phyloP scores from a whole-genome alignment of 2,888 invertebrate genomes.

The Caenorhabditis sp. region DNA sequence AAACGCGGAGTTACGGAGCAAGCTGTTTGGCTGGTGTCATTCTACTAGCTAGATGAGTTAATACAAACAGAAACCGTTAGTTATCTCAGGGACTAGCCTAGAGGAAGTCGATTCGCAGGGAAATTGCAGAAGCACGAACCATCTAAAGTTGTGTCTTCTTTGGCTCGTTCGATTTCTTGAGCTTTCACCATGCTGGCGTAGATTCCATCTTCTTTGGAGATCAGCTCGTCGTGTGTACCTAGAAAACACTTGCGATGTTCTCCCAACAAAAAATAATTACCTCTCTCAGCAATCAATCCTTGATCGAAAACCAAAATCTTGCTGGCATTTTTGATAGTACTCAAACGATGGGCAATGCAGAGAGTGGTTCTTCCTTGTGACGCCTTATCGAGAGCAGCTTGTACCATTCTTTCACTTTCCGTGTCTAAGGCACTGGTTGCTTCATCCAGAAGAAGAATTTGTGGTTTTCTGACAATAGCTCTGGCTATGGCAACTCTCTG shows the following conservation, averaged over 20 bases:
- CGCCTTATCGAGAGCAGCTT: conserved; percentile 87
- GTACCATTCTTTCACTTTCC: conserved; percentile 90
- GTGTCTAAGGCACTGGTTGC: conserved; percentile 84
- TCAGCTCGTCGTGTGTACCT: conserved; percentile 88
- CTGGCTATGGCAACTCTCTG: conserved; percentile 75
- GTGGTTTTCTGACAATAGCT: conserved; percentile 76
- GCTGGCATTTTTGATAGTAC: conserved; percentile 85
- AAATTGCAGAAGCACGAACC: conserved; percentile 71
- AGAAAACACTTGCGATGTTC: conserved; percentile 83
- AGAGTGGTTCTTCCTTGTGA: conserved; percentile 84
- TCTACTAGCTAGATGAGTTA: neutral
- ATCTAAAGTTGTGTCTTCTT: conserved; percentile 72
- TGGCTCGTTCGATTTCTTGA: conserved; percentile 78
- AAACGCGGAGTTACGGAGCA: no score
- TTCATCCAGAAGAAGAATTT: conserved; percentile 83
- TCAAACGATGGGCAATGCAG: conserved; percentile 84
- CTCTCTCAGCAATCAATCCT: conserved; percentile 83
- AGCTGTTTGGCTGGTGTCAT: neutral
- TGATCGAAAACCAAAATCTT: conserved; percentile 84
- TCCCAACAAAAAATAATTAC: conserved; percentile 20
- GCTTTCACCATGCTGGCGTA: conserved; percentile 86
- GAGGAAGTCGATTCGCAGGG: conserved; percentile 64
- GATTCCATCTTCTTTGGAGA: conserved; percentile 86
- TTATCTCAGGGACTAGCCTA: conserved; percentile 64
- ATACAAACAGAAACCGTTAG: conserved; percentile 32